phyloP scores from a whole-genome alignment of 53 echinoderm and acorn worm species.

The Paelopatides confundens region DNA sequence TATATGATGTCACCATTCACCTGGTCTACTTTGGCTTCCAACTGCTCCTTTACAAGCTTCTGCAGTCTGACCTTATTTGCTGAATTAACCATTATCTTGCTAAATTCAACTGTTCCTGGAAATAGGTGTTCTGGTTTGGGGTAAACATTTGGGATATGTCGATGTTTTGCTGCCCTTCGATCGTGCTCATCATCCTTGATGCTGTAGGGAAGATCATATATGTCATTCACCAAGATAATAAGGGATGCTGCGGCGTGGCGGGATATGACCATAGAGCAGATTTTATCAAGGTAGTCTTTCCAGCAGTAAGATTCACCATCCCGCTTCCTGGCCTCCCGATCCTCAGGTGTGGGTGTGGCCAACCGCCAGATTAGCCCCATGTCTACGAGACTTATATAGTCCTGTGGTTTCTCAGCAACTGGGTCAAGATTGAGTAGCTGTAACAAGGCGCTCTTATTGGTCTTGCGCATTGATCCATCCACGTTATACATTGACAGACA shows the following conservation, averaged over 20 bases:
- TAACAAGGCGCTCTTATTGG: slow-evolving; percentile 44
- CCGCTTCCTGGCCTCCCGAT: slow-evolving; percentile 51
- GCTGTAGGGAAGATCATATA: slow-evolving; percentile 55
- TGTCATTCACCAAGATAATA: slow-evolving; percentile 50
- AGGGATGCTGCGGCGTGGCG: slow-evolving; percentile 48
- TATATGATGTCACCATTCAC: slow-evolving; percentile 47
- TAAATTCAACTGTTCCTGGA: slow-evolving; percentile 61
- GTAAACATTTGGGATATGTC: slow-evolving; percentile 56
- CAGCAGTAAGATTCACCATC: slow-evolving; percentile 48
- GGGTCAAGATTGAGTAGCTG: slow-evolving; percentile 55
- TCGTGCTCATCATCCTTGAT: slow-evolving; percentile 70
- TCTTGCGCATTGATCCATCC: slow-evolving; percentile 54
- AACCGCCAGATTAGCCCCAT: slow-evolving; percentile 65
- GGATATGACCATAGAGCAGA: slow-evolving; percentile 47
- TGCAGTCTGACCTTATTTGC: slow-evolving; percentile 67
- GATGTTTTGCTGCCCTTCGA: slow-evolving; percentile 59
- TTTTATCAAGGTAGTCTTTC: slow-evolving; percentile 59
- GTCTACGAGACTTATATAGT: slow-evolving; percentile 55
- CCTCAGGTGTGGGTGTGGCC: slow-evolving; percentile 59
- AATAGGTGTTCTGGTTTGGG: too few species aligned
- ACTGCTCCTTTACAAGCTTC: slow-evolving; percentile 46
- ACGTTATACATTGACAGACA: slow-evolving; percentile 58
- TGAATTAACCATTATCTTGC: slow-evolving; percentile 55
- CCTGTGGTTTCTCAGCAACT: slow-evolving; percentile 59
- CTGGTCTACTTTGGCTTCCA: slow-evolving; percentile 47